Evolutionary conservation across 2,113 vertebrate genomes (phyloP), one percentile per base, ranked within the genome.

Genomic region (Danionella cerebrum): DNA sequence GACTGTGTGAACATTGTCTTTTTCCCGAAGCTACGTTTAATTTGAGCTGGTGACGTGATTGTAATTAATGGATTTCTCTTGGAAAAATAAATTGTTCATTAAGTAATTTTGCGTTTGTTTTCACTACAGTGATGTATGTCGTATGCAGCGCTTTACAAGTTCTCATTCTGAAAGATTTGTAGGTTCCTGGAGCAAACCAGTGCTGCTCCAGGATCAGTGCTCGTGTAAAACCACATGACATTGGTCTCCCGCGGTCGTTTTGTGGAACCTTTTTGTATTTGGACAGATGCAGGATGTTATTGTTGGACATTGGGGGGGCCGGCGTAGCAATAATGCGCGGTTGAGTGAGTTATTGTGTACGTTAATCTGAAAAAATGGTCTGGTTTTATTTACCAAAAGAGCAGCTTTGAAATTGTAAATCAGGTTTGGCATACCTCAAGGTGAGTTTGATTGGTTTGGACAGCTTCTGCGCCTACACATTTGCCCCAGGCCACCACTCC

Each of bases 401-500:
- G 3, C 3, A 29, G 57, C 4, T 9, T 60, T 5, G 1, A 33
- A 27, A 6, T 25, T n/a, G 16, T 44, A 45, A 45, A 19, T 60
- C 16, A 19, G 3, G 16, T n/a, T 31, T 12, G 42, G 11, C 25
- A 45, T 44, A 60, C 57, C 58, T 60, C 22, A 14, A 10, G 16
- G 39, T n/a, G 12, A 2, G 1, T 2, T 14, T 45, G 39, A 45
- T 29, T 10, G 14, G n/a, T 44, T 42, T 50, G 60, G 31, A 39
- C 24, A 39, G 57, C 13, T 5, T 36, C 29, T 47, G n/a, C 25
- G 16, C 11, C n/a, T 45, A 66, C 47, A 39, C 9, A 51, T 13
- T 31, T 47, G 66, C 82, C 78, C 58, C 0, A 41, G 76, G 83
- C 55, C 71, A 82, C 83, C 83, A 80, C 82, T 74, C 83, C 78